These are phyloP conservation scores for Catocala nupta DNA, from an alignment of 2,888 invertebrate species.

Conservation along the genomic window DNA sequence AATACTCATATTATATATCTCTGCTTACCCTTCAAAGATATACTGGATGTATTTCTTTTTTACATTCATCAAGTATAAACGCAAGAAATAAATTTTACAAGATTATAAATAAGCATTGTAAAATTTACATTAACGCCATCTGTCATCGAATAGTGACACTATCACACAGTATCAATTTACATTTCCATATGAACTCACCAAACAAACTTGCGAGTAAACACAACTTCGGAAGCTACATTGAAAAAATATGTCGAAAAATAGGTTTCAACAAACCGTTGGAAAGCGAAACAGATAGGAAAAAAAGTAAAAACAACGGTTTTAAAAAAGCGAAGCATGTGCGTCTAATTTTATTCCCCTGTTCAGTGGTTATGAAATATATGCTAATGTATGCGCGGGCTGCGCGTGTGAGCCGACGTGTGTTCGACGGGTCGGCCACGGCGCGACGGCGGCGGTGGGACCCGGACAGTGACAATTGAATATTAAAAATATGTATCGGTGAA, in stretches of 20 bases:
- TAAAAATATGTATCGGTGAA: constrained; percentile 23
- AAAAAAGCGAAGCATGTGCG: constrained; percentile 78
- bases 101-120: background rate
- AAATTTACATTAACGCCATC: constrained; percentile 65
- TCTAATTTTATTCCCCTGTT: constrained; percentile 85
- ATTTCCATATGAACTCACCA: constrained; percentile 2
- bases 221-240: background rate
- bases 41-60: too few species aligned
- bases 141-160: constrained; percentile 69
- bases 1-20: too few species aligned
- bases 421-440: constrained; percentile 31
- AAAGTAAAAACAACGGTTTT: constrained; percentile 77
- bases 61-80: too few species aligned
- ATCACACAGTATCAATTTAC: background rate
- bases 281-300: constrained; percentile 65
- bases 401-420: constrained; percentile 59
- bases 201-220: background rate
- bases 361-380: constrained; percentile 87
- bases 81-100: too few species aligned
- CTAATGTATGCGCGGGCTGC: constrained; percentile 79
- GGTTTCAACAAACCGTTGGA: constrained; percentile 62
- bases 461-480: constrained; percentile 45
- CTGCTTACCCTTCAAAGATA: too few species aligned
- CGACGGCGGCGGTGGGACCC: constrained; percentile 23
- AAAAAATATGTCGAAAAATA: constrained; percentile 24